A percentile compares a stretch with the other conserved stretches of the same genome.
These are phyloP conservation scores for Megalops atlanticus DNA, from an alignment of 2,113 vertebrate species.

Conservation along the genomic window DNA sequence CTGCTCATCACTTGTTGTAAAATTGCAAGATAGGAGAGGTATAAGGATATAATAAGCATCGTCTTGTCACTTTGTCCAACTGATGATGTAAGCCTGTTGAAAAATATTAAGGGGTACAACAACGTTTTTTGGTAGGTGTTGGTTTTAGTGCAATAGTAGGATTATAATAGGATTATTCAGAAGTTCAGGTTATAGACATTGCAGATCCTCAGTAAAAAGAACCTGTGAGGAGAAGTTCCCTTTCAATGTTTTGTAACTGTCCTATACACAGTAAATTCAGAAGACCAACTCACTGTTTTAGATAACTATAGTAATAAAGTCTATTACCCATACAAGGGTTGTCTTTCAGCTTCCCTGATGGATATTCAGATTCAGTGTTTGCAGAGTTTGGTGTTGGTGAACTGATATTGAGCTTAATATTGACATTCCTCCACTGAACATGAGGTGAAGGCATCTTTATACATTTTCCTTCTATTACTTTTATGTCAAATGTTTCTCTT, in stretches of 20 bases:
- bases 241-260: background rate
- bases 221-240: no score
- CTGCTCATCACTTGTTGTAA: background rate
- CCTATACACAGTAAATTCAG: background rate
- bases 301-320: background rate
- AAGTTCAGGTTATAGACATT: background rate
- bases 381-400: background rate
- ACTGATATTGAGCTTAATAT: background rate
- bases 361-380: background rate
- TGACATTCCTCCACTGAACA: background rate
- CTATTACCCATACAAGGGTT: background rate
- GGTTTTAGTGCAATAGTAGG: background rate
- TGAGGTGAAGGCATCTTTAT: no score
- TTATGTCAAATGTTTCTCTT: background rate
- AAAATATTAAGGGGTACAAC: background rate
- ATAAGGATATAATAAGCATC: background rate
- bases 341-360: background rate
- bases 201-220: background rate
- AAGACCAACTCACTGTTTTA: background rate
- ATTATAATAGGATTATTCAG: background rate
- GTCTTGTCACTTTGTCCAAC: background rate
- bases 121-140: background rate
- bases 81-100: background rate
- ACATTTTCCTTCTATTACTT: no score
- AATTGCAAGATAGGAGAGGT: background rate